Evolutionary conservation across 2,113 vertebrate genomes (phyloP).

Genomic region (Pipra filicauda): DNA sequence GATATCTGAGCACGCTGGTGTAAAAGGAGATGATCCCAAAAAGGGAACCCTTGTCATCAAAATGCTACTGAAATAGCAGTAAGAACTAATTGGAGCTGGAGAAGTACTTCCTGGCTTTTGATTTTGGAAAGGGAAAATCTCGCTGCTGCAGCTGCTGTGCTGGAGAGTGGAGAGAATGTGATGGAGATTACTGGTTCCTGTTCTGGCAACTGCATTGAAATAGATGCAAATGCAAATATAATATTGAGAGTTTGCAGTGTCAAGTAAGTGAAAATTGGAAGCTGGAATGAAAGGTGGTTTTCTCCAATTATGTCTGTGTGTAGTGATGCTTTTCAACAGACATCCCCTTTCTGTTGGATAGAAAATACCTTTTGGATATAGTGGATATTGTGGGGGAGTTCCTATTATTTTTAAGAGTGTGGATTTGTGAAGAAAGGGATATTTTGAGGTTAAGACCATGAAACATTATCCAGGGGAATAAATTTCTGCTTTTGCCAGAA

Average conservation of each 20-base stretch:
- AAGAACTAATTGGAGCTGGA: background rate
- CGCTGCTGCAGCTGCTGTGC: accelerated
- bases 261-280: background rate
- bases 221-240: background rate
- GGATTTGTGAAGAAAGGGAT: background rate
- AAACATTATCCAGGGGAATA: background rate
- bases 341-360: background rate
- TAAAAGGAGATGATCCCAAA: background rate
- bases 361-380: background rate
- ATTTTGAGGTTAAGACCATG: background rate
- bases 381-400: background rate
- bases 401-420: background rate
- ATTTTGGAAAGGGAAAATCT: background rate
- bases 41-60: background rate
- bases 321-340: background rate
- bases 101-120: background rate
- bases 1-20: background rate
- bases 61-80: background rate
- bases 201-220: background rate
- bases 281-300: background rate
- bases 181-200: background rate
- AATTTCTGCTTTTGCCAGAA: background rate
- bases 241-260: background rate
- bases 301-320: background rate
- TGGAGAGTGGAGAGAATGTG: background rate